Evolutionary conservation across 2,797 vertebrate genomes (phyloP).

Genomic region (Etheostoma perlongum): DNA sequence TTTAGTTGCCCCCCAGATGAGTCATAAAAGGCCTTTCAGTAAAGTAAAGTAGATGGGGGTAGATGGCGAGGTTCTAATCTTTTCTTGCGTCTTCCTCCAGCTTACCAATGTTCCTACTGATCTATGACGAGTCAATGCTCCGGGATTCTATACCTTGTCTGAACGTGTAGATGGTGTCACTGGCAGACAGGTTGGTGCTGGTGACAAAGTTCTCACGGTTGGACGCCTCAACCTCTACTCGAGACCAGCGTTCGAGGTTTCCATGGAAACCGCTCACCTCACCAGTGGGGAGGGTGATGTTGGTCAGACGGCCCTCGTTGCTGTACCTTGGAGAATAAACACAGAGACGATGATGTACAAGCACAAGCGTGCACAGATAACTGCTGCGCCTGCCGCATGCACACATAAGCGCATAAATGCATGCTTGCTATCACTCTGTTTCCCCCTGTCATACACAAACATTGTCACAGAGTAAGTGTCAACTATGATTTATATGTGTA

Average conservation of each 20-base stretch:
- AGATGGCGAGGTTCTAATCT: neutral
- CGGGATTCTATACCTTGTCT: slow-evolving; percentile 88
- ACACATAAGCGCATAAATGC: slow-evolving; percentile 9
- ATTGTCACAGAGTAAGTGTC: slow-evolving; percentile 66
- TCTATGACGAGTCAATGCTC: neutral
- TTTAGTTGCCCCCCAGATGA: slow-evolving; percentile 33
- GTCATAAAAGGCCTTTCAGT: slow-evolving; percentile 43
- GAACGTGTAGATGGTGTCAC: slow-evolving; percentile 94
- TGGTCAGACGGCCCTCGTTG: slow-evolving; percentile 92
- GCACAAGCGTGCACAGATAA: slow-evolving; percentile 22
- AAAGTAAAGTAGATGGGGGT: slow-evolving; percentile 8
- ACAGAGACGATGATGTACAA: slow-evolving; percentile 25
- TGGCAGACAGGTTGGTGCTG: slow-evolving; percentile 94
- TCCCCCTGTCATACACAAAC: slow-evolving; percentile 38
- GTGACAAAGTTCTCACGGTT: slow-evolving; percentile 93
- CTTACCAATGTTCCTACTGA: neutral
- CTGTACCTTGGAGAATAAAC: slow-evolving; percentile 87
- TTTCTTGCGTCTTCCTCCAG: neutral
- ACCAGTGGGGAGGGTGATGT: slow-evolving; percentile 93
- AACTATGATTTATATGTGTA: slow-evolving; percentile 82
- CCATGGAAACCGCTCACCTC: slow-evolving; percentile 95
- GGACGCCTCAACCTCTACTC: slow-evolving; percentile 92
- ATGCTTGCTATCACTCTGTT: slow-evolving; percentile 30
- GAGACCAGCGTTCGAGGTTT: slow-evolving; percentile 92
- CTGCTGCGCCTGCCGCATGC: neutral